phyloP scores from a whole-genome alignment of 2,797 vertebrate species.

The Chaunax sp. region DNA sequence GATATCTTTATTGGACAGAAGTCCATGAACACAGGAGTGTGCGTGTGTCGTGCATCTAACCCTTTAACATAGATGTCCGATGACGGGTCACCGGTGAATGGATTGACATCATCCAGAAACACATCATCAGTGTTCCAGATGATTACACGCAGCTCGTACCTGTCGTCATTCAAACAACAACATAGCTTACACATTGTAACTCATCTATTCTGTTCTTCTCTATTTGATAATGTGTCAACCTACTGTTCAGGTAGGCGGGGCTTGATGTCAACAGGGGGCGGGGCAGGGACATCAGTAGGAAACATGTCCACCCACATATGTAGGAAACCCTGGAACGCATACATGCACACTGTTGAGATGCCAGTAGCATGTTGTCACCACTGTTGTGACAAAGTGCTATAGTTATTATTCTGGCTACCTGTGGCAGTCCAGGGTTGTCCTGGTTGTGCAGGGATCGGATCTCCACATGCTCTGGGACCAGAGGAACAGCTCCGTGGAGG shows the following conservation, averaged over 20 bases:
- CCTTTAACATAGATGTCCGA: slow-evolving; percentile 97
- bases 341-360: background rate
- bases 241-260: slow-evolving; percentile 91
- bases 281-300: slow-evolving; percentile 89
- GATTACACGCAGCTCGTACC: slow-evolving; percentile 92
- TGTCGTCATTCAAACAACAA: slow-evolving; percentile 57
- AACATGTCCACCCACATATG: slow-evolving; percentile 99
- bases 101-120: slow-evolving; percentile 93
- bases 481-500: slow-evolving; percentile 79
- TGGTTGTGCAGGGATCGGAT: slow-evolving; percentile 85
- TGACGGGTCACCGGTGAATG: slow-evolving; percentile 89
- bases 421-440: slow-evolving; percentile 87
- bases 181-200: background rate
- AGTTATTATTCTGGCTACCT: slow-evolving; percentile 76
- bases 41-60: slow-evolving; percentile 66
- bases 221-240: slow-evolving; percentile 6
- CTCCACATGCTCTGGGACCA: slow-evolving; percentile 95
- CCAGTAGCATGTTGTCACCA: background rate
- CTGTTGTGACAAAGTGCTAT: background rate
- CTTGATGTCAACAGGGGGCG: slow-evolving; percentile 91
- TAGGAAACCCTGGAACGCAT: slow-evolving; percentile 85
- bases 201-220: background rate
- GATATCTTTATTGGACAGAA: background rate
- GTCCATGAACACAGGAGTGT: background rate
- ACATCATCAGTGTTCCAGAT: slow-evolving; percentile 96